Conservation (phyloP, 2,797 vertebrate species). For the Hoplostethus atlanticus region DNA sequence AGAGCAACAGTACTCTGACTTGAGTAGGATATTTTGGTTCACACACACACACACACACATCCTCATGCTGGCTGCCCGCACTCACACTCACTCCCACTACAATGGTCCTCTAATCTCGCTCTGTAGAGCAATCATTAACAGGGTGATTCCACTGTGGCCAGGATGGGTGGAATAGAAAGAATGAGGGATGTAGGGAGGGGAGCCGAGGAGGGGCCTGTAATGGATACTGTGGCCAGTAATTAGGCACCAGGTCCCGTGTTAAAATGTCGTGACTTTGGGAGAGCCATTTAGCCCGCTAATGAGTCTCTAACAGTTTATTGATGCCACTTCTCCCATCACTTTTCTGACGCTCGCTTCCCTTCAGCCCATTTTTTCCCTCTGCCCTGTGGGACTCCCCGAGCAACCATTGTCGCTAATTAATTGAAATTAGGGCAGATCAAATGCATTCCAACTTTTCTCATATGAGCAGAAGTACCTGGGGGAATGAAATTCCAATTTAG, state of each 20-base stretch:
- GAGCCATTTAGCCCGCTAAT: conserved; percentile 87
- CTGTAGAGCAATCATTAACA: conserved; percentile 82
- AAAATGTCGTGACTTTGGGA: conserved; percentile 87
- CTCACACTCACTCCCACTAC: conserved; percentile 47
- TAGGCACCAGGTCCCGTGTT: conserved; percentile 85
- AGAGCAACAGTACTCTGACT: conserved; percentile 11
- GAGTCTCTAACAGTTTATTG: conserved; percentile 89
- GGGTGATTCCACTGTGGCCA: conserved; percentile 77
- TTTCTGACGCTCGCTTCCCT: conserved; percentile 81
- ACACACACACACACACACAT: conserved; percentile 53
- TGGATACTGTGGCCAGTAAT: conserved; percentile 88
- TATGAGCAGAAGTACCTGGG: conserved; percentile 87
- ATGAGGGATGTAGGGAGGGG: conserved; percentile 58
- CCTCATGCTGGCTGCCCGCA: conserved; percentile 48
- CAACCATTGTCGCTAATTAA: conserved; percentile 89
- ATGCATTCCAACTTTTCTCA: conserved; percentile 89
- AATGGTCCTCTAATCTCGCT: conserved; percentile 72
- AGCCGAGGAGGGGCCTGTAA: conserved; percentile 74
- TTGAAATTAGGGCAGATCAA: conserved; percentile 91
- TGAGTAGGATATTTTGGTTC: conserved; percentile 27
- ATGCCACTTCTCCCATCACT: conserved; percentile 86
- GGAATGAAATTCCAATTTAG: conserved; percentile 90
- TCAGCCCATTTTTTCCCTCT: conserved; percentile 79
- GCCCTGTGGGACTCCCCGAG: conserved; percentile 86
- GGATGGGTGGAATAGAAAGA: conserved; percentile 75